Conservation (phyloP, 2,888 invertebrate genomes). For the Trichopoda pennipes region DNA sequence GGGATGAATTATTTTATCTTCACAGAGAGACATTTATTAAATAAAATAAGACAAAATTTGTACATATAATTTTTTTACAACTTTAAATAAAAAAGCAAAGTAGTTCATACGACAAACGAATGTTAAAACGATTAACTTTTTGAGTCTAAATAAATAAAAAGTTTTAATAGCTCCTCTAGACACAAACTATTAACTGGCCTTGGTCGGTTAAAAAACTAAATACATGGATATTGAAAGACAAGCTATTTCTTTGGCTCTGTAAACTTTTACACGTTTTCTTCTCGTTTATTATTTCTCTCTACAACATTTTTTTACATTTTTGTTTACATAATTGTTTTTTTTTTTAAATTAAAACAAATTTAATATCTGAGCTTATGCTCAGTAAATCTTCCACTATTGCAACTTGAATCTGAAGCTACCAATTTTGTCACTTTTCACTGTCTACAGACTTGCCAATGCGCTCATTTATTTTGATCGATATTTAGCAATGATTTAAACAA, state of each 20-base stretch:
- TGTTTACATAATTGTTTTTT: not conserved
- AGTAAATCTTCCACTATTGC: conserved; percentile 58
- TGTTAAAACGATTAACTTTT: no score
- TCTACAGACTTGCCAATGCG: not conserved
- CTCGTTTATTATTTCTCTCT: conserved; percentile 16
- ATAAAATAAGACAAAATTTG: no score
- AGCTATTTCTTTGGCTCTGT: not conserved
- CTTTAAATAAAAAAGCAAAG: no score
- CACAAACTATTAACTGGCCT: not conserved
- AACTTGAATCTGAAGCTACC: conserved; percentile 8
- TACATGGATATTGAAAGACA: conserved; percentile 8
- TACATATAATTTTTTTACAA: no score
- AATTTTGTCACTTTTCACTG: conserved; percentile 13
- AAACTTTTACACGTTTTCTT: not conserved
- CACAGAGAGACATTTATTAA: no score
- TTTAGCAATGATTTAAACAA: not conserved
- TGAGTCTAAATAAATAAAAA: no score
- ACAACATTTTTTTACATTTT: not conserved
- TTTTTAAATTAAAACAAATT: conserved; percentile 14
- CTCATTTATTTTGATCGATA: not conserved
- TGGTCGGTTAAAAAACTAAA: conserved; percentile 4
- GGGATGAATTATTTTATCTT: no score
- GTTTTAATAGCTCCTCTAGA: not conserved
- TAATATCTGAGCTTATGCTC: conserved; percentile 44
- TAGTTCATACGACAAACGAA: no score